These are phyloP conservation scores for Subanguina moxae DNA, from an alignment of 1,140 invertebrate species.

Conservation along the genomic window DNA sequence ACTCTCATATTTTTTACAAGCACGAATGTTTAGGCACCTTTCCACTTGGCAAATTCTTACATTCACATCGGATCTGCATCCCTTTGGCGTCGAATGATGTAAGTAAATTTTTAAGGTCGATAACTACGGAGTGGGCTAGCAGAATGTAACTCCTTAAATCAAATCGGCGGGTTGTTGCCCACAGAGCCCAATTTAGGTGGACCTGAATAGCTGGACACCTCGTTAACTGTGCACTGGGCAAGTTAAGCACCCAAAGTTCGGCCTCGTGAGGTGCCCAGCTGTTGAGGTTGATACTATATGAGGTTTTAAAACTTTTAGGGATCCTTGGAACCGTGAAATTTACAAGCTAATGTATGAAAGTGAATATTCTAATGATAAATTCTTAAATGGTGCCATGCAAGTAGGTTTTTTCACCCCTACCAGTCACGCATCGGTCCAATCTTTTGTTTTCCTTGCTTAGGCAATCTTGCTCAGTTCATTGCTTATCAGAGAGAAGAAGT, in stretches of 20 bases:
- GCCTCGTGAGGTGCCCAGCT: no score
- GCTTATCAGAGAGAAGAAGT: not conserved
- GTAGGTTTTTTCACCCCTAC: slow-evolving; percentile 5
- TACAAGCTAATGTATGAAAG: not conserved
- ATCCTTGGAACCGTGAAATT: not conserved
- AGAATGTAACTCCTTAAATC: no score
- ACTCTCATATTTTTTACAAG: not conserved
- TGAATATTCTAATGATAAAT: slow-evolving; percentile 9
- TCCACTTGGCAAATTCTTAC: not conserved
- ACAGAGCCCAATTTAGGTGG: no score
- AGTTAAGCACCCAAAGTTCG: no score
- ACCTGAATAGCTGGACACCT: no score
- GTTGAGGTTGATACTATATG: not conserved
- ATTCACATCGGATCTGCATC: not conserved
- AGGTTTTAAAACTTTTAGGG: not conserved
- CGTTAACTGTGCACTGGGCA: no score
- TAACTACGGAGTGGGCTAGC: no score
- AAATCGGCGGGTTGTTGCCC: no score
- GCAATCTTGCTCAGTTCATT: not conserved
- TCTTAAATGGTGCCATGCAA: slow-evolving; percentile 16
- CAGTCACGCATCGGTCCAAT: not conserved
- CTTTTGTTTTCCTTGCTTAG: slow-evolving; percentile 1
- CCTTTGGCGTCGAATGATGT: not conserved
- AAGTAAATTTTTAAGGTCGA: not conserved
- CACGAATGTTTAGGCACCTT: no score